Base-by-base conservation (phyloP, 2,113 vertebrate genomes). In the Galemys pyrenaicus region DNA sequence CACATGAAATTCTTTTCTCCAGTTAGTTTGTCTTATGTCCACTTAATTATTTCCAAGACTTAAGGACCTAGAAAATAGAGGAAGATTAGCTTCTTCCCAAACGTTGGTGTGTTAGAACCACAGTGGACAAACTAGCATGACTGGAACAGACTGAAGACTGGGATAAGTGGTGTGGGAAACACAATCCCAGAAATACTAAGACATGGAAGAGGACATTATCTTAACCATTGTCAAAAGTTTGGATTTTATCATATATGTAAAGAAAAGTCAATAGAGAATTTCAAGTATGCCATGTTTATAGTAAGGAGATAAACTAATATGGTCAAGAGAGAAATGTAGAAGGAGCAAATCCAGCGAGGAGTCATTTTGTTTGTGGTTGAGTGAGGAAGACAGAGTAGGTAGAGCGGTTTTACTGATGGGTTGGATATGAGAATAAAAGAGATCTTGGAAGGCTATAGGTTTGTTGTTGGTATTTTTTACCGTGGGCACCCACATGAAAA, bases 351-450 rank as follows among this genome's bases (percentile, higher is more conserved):
- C 19, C 60, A 87, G 16, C 3, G 6, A 4, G 5, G n/a, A 64
- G 12, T 19, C 5, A 11, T 65, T 78, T 67, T 3, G 5, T 35
- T 39, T 26, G 12, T 70, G 60, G 41, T 19, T 65, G 28, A 26
- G 10, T 22, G 9, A 2, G 37, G 15, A 12, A 56, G 9, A 49
- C 9, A 8, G 10, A 11, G 0, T 13, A 64, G 4, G 3, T 20
- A 16, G 49, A 32, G 49, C 51, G 37, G 1, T 32, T 39, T 32
- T 70, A 32, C 32, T 32, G 46, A 67, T 37, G 35, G 32, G 37
- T 79, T 28, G 6, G 22, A 30, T 35, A 28, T 9, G 17, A 51
- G 10, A 24, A 13, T 10, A 67, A 12, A 54, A 62, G 30, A 49
- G 64, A 26, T n/a, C 12, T 11, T 9, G 12, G 67, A 46, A 46